Conservation (phyloP, 2,113 vertebrate genomes). For the Amia ocellicauda region DNA sequence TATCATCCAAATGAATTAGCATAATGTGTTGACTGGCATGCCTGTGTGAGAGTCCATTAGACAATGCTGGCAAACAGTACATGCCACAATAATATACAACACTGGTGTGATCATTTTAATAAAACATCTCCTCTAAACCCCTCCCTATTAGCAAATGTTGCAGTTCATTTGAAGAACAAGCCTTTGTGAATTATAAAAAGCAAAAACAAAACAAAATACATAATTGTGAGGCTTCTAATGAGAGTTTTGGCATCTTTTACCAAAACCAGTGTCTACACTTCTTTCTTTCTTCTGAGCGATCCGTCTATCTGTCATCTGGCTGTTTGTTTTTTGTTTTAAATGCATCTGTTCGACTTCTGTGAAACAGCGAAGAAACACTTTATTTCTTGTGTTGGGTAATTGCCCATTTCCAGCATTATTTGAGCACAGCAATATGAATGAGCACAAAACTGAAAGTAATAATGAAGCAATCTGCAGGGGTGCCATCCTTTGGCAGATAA, state of each 20-base stretch:
- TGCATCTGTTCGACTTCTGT: neutral
- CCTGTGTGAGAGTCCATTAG: constrained; percentile 36
- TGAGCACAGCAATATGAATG: too few species aligned
- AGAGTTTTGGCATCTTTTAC: too few species aligned
- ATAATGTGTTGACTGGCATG: constrained; percentile 49
- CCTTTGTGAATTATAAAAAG: constrained; percentile 45
- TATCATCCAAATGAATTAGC: constrained; percentile 55
- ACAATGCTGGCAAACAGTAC: constrained; percentile 21
- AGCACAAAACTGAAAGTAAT: too few species aligned
- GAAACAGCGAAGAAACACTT: too few species aligned
- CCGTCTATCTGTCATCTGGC: constrained; percentile 10
- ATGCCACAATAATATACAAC: neutral
- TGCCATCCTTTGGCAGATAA: too few species aligned
- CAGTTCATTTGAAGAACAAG: constrained; percentile 49
- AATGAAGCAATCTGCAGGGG: too few species aligned
- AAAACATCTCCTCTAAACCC: constrained; percentile 48
- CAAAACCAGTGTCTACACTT: too few species aligned
- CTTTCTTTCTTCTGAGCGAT: neutral
- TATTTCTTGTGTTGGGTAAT: too few species aligned
- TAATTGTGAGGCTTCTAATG: too few species aligned
- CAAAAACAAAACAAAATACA: too few species aligned
- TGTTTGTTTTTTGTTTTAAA: constrained; percentile 7
- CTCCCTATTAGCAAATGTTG: constrained; percentile 61
- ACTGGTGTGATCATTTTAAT: constrained; percentile 22
- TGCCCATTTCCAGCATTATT: too few species aligned